A percentile compares a stretch with the other conserved stretches of the same genome.
Conservation (phyloP, 2,888 invertebrate genomes). For the Lepidonotus clava region DNA sequence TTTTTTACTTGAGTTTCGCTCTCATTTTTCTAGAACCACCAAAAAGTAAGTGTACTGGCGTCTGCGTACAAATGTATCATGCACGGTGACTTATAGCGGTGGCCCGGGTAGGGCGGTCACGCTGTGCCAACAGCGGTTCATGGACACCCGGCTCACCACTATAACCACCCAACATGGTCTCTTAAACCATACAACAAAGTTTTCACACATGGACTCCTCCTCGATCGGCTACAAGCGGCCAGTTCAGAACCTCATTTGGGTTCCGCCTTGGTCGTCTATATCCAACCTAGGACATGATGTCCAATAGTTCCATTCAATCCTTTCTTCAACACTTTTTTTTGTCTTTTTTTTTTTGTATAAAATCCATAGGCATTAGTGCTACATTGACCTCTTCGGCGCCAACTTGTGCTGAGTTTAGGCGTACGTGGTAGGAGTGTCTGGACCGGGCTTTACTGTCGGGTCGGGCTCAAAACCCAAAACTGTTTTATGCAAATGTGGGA, state of each 20-base stretch:
- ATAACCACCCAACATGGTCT: slow-evolving; percentile 31
- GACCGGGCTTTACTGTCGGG: not conserved
- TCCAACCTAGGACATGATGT: not conserved
- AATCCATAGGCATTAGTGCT: not conserved
- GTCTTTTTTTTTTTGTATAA: slow-evolving; percentile 20
- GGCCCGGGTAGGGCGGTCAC: not conserved
- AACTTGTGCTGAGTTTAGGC: not conserved
- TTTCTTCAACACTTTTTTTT: not conserved
- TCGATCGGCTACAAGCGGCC: not conserved
- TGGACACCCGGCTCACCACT: not conserved
- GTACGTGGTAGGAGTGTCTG: not conserved
- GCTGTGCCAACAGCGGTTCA: slow-evolving; percentile 16
- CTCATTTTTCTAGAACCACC: not conserved
- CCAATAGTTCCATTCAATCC: not conserved
- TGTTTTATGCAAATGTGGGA: too few species aligned
- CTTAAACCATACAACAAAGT: not conserved
- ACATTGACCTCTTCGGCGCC: not conserved
- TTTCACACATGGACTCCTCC: not conserved
- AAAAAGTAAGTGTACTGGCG: not conserved
- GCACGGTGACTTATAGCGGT: slow-evolving; percentile 32
- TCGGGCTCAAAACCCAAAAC: not conserved
- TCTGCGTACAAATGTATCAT: slow-evolving; percentile 28
- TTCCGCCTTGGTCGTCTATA: too few species aligned
- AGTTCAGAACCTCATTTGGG: too few species aligned
- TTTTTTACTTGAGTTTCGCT: not conserved